phyloP scores from a whole-genome alignment of 2,113 vertebrate genomes.

The Antennarius striatus region DNA sequence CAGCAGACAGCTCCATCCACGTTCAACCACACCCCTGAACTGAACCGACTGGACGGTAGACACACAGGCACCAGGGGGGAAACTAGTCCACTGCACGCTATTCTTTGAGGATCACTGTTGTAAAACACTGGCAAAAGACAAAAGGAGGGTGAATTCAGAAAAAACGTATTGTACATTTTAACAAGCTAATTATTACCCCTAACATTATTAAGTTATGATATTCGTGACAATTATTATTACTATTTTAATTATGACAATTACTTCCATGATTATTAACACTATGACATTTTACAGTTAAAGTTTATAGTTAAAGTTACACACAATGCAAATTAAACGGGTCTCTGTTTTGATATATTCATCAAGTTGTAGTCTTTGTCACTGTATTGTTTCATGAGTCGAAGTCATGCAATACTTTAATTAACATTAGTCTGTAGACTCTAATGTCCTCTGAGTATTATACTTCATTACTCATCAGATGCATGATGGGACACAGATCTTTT shows the following conservation, averaged over 20 bases:
- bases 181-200: conserved; percentile 18
- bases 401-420: no score
- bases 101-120: conserved; percentile 50
- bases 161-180: conserved; percentile 6
- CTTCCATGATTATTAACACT: no score
- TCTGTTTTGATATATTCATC: no score
- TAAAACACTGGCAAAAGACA: conserved; percentile 31
- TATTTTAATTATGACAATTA: background rate
- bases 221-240: background rate
- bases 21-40: conserved; percentile 37
- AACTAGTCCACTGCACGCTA: conserved; percentile 34
- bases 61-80: conserved; percentile 71
- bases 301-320: no score
- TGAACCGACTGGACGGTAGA: conserved; percentile 58
- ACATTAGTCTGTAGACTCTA: no score
- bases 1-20: conserved; percentile 20
- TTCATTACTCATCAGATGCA: no score
- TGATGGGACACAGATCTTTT: no score
- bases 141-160: conserved; percentile 12
- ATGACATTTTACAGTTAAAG: no score
- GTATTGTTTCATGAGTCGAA: no score
- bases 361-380: no score
- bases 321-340: no score
- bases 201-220: background rate
- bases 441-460: no score